A percentile compares a stretch with the other conserved stretches of the same genome.
Evolutionary conservation across 2,797 vertebrate genomes (phyloP).

Genomic region (Urophycis tenuis): DNA sequence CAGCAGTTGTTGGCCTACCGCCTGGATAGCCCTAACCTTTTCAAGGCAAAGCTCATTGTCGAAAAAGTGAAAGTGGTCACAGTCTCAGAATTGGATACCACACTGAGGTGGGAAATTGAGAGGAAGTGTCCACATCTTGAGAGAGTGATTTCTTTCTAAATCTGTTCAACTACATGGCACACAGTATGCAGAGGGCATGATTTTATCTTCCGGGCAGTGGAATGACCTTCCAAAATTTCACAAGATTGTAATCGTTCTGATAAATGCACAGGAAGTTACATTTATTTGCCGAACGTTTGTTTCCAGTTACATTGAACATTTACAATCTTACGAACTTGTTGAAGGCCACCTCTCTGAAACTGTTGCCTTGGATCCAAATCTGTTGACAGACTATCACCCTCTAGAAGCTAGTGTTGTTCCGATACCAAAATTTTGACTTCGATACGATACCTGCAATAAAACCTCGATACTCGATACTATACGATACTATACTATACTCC

Average conservation of each 20-base stretch:
- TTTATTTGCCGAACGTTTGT: slow-evolving; percentile 28
- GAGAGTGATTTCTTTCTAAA: slow-evolving; percentile 19
- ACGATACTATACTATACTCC: no score
- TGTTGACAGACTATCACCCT: slow-evolving; percentile 7
- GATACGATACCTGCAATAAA: no score
- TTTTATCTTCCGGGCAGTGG: slow-evolving; percentile 32
- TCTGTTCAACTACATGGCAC: slow-evolving; percentile 34
- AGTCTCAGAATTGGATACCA: slow-evolving; percentile 16
- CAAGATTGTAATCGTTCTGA: slow-evolving; percentile 18
- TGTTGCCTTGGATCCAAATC: slow-evolving; percentile 1
- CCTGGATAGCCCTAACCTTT: slow-evolving; percentile 16
- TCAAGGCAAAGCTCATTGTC: slow-evolving; percentile 22
- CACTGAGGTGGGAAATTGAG: slow-evolving; percentile 11
- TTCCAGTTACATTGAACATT: slow-evolving; percentile 41
- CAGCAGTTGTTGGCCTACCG: slow-evolving; percentile 11
- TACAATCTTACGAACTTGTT: slow-evolving; percentile 29
- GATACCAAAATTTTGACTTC: no score
- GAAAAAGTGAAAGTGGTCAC: slow-evolving; percentile 18
- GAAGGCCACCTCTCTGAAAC: slow-evolving; percentile 20
- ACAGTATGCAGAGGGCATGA: slow-evolving; percentile 29
- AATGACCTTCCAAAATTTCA: slow-evolving; percentile 32
- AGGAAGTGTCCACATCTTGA: slow-evolving; percentile 20
- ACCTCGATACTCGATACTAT: no score
- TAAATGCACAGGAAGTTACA: slow-evolving; percentile 18
- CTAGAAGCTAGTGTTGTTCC: no score